Base-by-base conservation (phyloP, 1,140 invertebrate species). In the Drosophila pandora region DNA sequence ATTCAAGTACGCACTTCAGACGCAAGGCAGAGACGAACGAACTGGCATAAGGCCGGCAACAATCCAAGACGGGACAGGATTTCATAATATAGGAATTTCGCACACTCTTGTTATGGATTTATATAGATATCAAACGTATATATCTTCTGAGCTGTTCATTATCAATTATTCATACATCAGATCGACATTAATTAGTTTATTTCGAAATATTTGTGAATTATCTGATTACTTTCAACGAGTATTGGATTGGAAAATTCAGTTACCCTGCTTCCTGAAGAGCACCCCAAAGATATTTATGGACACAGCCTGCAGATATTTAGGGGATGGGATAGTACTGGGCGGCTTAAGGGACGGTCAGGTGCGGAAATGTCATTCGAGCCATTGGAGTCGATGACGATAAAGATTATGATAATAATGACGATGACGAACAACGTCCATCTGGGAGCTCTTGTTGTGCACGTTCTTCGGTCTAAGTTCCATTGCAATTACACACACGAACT, bases 1-100 rank as follows among this genome's bases (percentile, higher is more conserved):
- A 76, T 75, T 85, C 64, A 85, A 85, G 81, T 69, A 87, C 78
- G 61, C 74, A 82, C 81, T 85, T 85, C 78, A 85, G 69, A 87
- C 82, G 74, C 54, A 75, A 71, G 76, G 81, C 68, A 77, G 63
- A 49, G 68, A 68, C 49, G 59, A 21, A 17, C 67, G 50, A 62
- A 74, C 30, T 55, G 53, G 68, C 34, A 22, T 13, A 5, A 21
- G 13, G 58, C 50, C 59, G 34, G 48, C 10, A 34, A 28, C 34
- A 9, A 48, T 8, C 48, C 12, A 25, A n/a, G 2, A 23, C 13
- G 17, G 30, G 30, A 10, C 39, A 10, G 9, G 3, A 37, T 37
- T 37, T 37, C 12, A 37, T 37, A 37, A 37, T 37, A 37, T 4
- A 10, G 12, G 34, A 37, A 37, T 37, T 12, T 37, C 10, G 34